A percentile compares a stretch with the other conserved stretches of the same genome.
phyloP scores from a whole-genome alignment of 2,888 invertebrate genomes.

The Masnerella sp. region DNA sequence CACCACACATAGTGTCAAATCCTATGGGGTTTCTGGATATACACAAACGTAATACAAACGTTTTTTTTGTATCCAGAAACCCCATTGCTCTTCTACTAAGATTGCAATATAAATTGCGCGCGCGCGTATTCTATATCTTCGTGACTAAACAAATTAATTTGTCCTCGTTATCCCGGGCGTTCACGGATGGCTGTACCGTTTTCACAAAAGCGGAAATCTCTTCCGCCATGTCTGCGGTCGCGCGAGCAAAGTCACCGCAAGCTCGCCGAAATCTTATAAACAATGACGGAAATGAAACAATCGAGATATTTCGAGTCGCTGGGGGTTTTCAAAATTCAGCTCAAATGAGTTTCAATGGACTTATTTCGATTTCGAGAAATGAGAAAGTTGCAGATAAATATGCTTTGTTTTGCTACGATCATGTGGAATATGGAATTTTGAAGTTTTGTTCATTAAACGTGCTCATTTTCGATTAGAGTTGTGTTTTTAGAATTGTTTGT shows the following conservation, averaged over 20 bases:
- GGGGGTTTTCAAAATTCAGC: conserved; percentile 26
- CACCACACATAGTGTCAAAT: too few relatives aligned
- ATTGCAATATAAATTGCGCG: too few relatives aligned
- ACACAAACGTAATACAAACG: too few relatives aligned
- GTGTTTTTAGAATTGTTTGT: too few relatives aligned
- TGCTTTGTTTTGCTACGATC: too few relatives aligned
- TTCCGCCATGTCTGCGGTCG: conserved; percentile 55
- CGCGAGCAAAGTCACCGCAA: conserved; percentile 52
- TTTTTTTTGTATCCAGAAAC: too few relatives aligned
- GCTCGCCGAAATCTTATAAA: conserved; percentile 53
- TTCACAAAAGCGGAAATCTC: conserved; percentile 53
- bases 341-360: conserved; percentile 16
- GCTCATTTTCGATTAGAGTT: too few relatives aligned
- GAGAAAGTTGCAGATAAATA: too few relatives aligned
- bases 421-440: background rate
- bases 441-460: too few relatives aligned
- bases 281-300: conserved; percentile 54
- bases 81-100: too few relatives aligned
- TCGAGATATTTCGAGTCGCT: conserved; percentile 39
- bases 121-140: conserved; percentile 36
- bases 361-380: conserved; percentile 26
- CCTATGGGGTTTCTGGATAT: too few relatives aligned
- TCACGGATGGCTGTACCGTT: conserved; percentile 56
- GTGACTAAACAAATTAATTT: conserved; percentile 55
- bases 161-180: conserved; percentile 54